Conservation (phyloP, 2,888 invertebrate species). For the Acheta domesticus region DNA sequence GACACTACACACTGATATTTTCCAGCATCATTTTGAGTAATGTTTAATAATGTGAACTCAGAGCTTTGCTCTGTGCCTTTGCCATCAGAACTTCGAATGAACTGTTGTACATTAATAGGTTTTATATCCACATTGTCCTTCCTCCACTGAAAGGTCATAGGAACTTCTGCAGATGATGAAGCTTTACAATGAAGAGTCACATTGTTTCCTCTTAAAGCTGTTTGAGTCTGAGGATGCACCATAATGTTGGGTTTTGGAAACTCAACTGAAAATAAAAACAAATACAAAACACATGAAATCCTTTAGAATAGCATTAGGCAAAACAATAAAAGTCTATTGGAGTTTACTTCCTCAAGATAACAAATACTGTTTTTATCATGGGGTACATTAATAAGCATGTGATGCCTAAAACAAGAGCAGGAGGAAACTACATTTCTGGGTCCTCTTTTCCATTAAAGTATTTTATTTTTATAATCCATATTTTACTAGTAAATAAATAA, state of each 20-base stretch:
- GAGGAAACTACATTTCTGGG: no score
- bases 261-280: conserved; percentile 54
- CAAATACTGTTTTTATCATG: no score
- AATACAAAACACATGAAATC: conserved; percentile 33
- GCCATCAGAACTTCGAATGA: conserved; percentile 55
- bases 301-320: conserved; percentile 50
- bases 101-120: conserved; percentile 41
- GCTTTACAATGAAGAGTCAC: conserved; percentile 79
- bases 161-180: conserved; percentile 70
- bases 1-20: conserved; percentile 90
- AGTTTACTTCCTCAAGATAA: no score
- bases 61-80: conserved; percentile 54
- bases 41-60: conserved; percentile 67
- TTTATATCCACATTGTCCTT: conserved; percentile 71
- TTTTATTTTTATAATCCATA: no score
- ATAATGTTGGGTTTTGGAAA: conserved; percentile 82
- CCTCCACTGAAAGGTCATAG: conserved; percentile 81
- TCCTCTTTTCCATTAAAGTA: no score
- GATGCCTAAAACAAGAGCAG: no score
- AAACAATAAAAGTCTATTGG: neutral
- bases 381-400: no score
- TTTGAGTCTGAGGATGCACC: conserved; percentile 74
- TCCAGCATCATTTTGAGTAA: conserved; percentile 78
- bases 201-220: conserved; percentile 84
- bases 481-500: no score